Evolutionary conservation across 2,888 invertebrate genomes (phyloP).

Genomic region (Melipona beecheii): DNA sequence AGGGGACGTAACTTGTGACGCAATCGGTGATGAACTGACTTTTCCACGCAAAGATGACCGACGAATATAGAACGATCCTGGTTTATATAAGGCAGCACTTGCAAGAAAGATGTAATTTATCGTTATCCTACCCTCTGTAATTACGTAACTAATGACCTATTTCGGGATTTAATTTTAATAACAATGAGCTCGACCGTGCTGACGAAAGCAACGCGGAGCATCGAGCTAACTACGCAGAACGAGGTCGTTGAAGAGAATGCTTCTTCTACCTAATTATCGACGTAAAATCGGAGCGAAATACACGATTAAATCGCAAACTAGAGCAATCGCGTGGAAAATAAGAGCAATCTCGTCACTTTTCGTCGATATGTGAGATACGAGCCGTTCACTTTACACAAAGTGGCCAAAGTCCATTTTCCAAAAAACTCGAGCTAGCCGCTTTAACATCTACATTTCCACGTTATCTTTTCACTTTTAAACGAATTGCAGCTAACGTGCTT

Average conservation of each 20-base stretch:
- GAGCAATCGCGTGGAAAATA: not conserved
- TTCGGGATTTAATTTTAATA: not conserved
- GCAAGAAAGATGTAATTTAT: not conserved
- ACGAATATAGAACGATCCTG: not conserved
- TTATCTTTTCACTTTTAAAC: too few relatives aligned
- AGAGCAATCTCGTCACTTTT: not conserved
- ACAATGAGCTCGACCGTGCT: not conserved
- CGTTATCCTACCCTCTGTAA: not conserved
- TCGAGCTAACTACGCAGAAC: too few relatives aligned
- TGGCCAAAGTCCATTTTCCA: too few relatives aligned
- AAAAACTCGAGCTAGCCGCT: too few relatives aligned
- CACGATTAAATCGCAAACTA: not conserved
- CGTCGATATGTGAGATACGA: too few relatives aligned
- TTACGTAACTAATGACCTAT: not conserved
- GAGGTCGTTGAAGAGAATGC: too few relatives aligned
- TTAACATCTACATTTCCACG: too few relatives aligned
- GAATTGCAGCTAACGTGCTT: too few relatives aligned
- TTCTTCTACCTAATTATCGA: too few relatives aligned
- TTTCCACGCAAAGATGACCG: not conserved
- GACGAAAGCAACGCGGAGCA: not conserved
- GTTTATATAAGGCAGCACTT: not conserved
- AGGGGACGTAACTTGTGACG: not conserved
- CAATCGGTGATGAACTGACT: not conserved
- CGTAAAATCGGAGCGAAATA: not conserved
- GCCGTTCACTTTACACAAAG: too few relatives aligned